Percentiles rank a stretch among this genome's conserved stretches.
phyloP scores from a whole-genome alignment of 2,888 invertebrate genomes.

The Tinea trinotella region DNA sequence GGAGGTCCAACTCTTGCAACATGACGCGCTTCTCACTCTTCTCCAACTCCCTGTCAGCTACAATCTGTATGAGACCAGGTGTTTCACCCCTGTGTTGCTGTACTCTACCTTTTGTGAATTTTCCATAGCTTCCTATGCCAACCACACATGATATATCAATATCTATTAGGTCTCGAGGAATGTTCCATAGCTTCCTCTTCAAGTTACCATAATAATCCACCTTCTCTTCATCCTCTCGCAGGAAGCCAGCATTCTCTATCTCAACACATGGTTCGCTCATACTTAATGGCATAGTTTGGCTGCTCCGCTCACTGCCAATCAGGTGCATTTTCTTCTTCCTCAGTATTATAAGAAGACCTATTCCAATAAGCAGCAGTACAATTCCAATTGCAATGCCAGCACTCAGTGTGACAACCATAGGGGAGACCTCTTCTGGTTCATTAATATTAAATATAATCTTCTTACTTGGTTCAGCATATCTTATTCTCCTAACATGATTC shows the following conservation, averaged over 20 bases:
- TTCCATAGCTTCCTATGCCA: conserved; percentile 84
- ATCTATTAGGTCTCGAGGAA: conserved; percentile 79
- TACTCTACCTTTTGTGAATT: conserved; percentile 80
- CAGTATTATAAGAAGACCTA: conserved; percentile 75
- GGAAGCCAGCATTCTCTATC: conserved; percentile 84
- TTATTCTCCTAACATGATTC: conserved; percentile 75
- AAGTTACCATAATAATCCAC: conserved; percentile 81
- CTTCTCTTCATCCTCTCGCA: conserved; percentile 79
- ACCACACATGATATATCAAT: conserved; percentile 79
- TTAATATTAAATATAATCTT: conserved; percentile 67
- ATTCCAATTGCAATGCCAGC: conserved; percentile 80
- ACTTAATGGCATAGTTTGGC: conserved; percentile 76
- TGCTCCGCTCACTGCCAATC: conserved; percentile 58
- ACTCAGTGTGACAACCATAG: conserved; percentile 62
- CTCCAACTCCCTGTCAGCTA: conserved; percentile 71
- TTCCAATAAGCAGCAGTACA: conserved; percentile 76
- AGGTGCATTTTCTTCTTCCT: conserved; percentile 51
- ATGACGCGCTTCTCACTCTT: conserved; percentile 66
- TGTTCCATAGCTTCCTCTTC: conserved; percentile 82
- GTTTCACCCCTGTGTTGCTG: conserved; percentile 72
- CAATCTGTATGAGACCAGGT: conserved; percentile 75
- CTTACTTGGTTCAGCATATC: conserved; percentile 74
- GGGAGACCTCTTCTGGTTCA: conserved; percentile 59
- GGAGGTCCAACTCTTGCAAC: conserved; percentile 80
- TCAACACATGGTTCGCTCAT: conserved; percentile 86